phyloP scores from a whole-genome alignment of 2,797 vertebrate species.

The Dendrocincla tyrannina region DNA sequence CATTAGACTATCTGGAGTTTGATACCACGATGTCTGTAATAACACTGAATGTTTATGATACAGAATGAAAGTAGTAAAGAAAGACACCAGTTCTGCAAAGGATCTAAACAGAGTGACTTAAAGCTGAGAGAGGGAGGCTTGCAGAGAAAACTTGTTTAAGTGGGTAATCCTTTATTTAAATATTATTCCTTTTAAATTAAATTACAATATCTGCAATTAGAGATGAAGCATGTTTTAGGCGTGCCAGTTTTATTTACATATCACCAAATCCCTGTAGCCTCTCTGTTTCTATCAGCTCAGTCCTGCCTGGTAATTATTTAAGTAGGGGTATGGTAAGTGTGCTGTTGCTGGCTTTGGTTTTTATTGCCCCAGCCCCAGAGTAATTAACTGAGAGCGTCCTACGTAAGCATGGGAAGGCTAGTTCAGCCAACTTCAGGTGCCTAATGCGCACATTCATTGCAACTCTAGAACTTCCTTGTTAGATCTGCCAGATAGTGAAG shows the following conservation, averaged over 20 bases:
- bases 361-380: neutral
- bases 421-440: neutral
- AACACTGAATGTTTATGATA: constrained; percentile 50
- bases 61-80: constrained; percentile 44
- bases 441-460: neutral
- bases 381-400: neutral
- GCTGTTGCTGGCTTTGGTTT: neutral
- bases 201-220: neutral
- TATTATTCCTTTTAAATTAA: constrained; percentile 40
- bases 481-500: neutral
- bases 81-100: constrained; percentile 41
- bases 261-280: neutral
- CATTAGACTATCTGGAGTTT: constrained; percentile 48
- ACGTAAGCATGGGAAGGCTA: neutral
- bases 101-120: constrained; percentile 35
- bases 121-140: neutral
- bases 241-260: neutral
- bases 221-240: neutral
- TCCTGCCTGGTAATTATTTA: constrained; percentile 3
- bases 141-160: constrained; percentile 24
- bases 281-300: neutral
- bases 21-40: constrained; percentile 39
- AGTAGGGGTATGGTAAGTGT: neutral
- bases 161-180: constrained; percentile 60
- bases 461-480: neutral